Base-by-base conservation (phyloP, 2,888 invertebrate species). In the Melolontha melolontha region DNA sequence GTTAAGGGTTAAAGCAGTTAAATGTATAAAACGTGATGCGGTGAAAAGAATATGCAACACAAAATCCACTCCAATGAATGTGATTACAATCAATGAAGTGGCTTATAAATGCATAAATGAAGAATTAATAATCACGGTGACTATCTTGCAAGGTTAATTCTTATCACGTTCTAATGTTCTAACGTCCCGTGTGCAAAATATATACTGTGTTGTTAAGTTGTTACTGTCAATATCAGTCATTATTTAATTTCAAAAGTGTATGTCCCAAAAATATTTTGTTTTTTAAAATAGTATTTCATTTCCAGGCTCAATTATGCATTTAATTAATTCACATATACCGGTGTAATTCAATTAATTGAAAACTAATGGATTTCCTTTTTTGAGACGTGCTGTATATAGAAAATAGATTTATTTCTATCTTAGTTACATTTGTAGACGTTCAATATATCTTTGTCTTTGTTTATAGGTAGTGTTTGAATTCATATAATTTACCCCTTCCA, bases 361-460 rank as follows among this genome's bases (percentile, higher is more conserved):
- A 34, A 34, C 2, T 10, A 34, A 34, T 22, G 10, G 7, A 34
- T 34, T 34, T n/a, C n/a, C n/a, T 34, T 14, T 47, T 12, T 14
- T 47, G 1, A 47, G 12, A 47, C 47, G 12, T 14, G 14, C 14
- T 47, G 47, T 47, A 47, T 47, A 47, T 8, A 47, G 0, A 17
- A 47, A 14, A 47, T 8, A n/a, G 14, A 44, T 34, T 44, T 44
- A 44, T 17, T 44, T 29, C 40, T 40, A 17, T 65, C 65, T 65
- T 65, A 34, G 54, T 65, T 54, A 17, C 65, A 44, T 11, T 52
- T 29, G 22, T 12, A 12, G 11, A n/a, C n/a, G 7, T 16, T n/a
- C 12, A 8, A 47, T 47, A 54, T 54, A 40, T 41, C 50, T 57
- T 50, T 66, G 42, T 57, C 40, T 57, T 66, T 66, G 57, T 54